phyloP scores from a whole-genome alignment of 1,140 invertebrate species.

The Ceratosolen solmsi region DNA sequence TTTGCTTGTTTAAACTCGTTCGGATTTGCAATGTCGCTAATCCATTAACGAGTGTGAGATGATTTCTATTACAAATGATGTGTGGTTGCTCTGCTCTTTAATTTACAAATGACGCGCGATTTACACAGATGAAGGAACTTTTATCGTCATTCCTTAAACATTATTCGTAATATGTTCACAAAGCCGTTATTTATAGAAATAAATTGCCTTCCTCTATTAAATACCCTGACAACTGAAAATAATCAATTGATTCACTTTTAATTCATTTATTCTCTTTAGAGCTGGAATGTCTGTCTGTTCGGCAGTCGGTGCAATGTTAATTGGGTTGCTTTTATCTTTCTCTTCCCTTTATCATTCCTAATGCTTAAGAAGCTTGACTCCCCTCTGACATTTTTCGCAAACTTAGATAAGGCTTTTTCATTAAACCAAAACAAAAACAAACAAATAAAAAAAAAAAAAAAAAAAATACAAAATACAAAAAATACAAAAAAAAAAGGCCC shows the following conservation, averaged over 20 bases:
- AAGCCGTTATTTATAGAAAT: conserved; percentile 57
- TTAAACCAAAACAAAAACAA: conserved; percentile 11
- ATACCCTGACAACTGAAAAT: conserved; percentile 59
- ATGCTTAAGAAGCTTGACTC: conserved; percentile 17
- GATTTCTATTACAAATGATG: conserved; percentile 65
- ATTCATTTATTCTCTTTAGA: conserved; percentile 52
- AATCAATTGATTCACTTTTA: conserved; percentile 55
- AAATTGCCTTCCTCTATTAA: conserved; percentile 57
- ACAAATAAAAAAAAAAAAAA: conserved; percentile 22
- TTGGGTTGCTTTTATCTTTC: conserved; percentile 49
- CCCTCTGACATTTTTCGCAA: conserved; percentile 35
- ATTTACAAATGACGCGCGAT: conserved; percentile 67
- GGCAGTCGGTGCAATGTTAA: conserved; percentile 54
- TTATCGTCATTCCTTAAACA: conserved; percentile 66
- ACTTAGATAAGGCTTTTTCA: conserved; percentile 15
- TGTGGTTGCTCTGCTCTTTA: conserved; percentile 51
- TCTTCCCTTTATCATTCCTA: neutral
- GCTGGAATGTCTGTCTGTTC: conserved; percentile 70
- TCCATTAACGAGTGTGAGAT: conserved; percentile 60
- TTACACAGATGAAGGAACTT: conserved; percentile 71
- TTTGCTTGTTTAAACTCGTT: conserved; percentile 53
- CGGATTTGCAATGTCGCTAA: conserved; percentile 52
- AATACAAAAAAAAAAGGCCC: conserved; percentile 19
- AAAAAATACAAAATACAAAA: conserved; percentile 1
- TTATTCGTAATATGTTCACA: conserved; percentile 61